Conservation (phyloP, 2,888 invertebrate species). For the Protonemura montana region DNA sequence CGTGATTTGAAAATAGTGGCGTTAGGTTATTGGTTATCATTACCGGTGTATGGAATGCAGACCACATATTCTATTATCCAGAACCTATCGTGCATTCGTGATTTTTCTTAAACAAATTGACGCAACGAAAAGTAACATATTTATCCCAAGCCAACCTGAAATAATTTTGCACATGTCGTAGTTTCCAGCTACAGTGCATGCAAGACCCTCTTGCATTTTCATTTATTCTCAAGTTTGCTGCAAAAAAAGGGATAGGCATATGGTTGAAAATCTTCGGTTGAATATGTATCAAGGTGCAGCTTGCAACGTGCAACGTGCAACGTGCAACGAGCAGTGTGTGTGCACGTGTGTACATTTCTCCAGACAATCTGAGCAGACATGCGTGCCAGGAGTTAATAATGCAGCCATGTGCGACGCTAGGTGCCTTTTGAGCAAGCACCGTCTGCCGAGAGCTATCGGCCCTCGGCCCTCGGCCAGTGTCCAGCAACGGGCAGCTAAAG, state of each 20-base stretch:
- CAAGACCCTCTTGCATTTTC: background rate
- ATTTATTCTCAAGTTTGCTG: background rate
- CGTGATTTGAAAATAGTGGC: slow-evolving; percentile 36
- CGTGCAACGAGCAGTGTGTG: too few relatives aligned
- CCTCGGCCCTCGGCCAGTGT: background rate
- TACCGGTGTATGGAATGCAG: background rate
- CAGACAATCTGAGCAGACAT: too few relatives aligned
- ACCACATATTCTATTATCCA: background rate
- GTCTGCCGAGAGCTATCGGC: background rate
- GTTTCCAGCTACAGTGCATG: background rate
- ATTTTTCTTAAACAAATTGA: background rate
- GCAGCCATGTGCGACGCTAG: background rate
- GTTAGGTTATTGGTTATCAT: slow-evolving; percentile 25
- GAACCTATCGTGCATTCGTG: background rate
- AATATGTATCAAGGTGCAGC: too few relatives aligned
- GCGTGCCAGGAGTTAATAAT: background rate
- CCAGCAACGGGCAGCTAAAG: too few relatives aligned
- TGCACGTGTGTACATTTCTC: too few relatives aligned
- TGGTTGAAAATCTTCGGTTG: background rate
- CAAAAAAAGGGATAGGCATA: background rate
- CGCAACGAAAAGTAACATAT: background rate
- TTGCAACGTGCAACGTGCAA: too few relatives aligned
- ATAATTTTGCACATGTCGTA: background rate
- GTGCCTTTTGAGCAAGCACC: background rate
- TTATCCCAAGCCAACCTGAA: background rate